Conservation (phyloP, 2,113 vertebrate genomes). For the Rhea pennata region DNA sequence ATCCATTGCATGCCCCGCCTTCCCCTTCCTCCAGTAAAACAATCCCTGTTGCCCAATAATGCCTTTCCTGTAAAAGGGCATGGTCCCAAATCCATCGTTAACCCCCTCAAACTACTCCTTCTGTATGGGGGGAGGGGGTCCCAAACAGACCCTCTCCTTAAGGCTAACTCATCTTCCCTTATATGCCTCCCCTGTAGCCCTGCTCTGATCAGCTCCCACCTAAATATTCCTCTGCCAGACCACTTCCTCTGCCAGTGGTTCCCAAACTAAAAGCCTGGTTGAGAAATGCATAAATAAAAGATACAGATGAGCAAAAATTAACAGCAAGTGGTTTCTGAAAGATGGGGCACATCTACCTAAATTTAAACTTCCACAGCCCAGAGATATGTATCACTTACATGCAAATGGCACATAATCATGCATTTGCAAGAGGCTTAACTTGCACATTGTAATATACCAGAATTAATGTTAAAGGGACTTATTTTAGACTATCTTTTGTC, state of each 20-base stretch:
- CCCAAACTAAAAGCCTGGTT: background rate
- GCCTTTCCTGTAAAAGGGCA: background rate
- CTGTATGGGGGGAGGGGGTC: background rate
- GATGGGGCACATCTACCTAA: rapidly evolving
- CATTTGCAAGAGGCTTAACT: too few species aligned
- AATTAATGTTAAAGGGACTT: too few species aligned
- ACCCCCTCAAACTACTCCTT: background rate
- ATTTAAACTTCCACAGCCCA: background rate
- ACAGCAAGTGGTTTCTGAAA: background rate
- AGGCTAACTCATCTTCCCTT: background rate
- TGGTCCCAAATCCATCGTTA: background rate
- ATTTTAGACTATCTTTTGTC: rapidly evolving
- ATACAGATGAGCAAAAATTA: background rate
- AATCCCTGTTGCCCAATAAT: background rate
- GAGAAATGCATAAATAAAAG: background rate
- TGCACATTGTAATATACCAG: background rate
- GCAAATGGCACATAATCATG: rapidly evolving
- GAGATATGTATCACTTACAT: rapidly evolving
- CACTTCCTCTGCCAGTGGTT: too few species aligned
- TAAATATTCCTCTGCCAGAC: background rate
- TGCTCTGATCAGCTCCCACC: background rate
- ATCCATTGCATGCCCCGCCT: background rate
- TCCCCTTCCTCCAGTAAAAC: background rate
- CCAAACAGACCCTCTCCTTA: background rate
- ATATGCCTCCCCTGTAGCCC: background rate